These are phyloP conservation scores for Drosophila borborema DNA, from an alignment of 2,888 invertebrate genomes.

Conservation along the genomic window DNA sequence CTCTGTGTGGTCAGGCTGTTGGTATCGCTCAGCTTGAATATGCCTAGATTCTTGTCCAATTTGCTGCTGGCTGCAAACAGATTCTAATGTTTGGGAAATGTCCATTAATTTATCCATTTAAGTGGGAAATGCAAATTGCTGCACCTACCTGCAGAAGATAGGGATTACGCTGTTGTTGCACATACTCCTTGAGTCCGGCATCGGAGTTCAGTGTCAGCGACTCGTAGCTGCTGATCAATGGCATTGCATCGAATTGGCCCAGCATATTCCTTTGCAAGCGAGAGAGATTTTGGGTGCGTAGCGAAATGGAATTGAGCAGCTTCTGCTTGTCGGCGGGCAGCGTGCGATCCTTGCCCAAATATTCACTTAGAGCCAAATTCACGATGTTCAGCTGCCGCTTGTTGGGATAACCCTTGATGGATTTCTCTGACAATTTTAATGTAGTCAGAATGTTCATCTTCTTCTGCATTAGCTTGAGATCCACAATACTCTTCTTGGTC, in stretches of 20 bases:
- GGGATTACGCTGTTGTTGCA: constrained; percentile 89
- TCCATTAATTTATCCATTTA: neutral
- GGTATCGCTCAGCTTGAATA: constrained; percentile 48
- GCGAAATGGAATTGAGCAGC: constrained; percentile 87
- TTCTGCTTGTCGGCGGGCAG: constrained; percentile 87
- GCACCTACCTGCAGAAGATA: constrained; percentile 76
- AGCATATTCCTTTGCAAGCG: constrained; percentile 87
- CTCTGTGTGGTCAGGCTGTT: constrained; percentile 4
- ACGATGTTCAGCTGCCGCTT: constrained; percentile 48
- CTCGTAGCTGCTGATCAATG: constrained; percentile 92
- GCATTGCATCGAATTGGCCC: constrained; percentile 89
- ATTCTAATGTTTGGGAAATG: constrained; percentile 36
- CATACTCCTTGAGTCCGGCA: constrained; percentile 90
- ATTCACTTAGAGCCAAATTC: constrained; percentile 69
- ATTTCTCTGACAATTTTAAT: constrained; percentile 57
- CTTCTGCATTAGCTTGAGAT: constrained; percentile 61
- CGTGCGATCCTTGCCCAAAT: constrained; percentile 79
- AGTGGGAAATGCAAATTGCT: fast-evolving
- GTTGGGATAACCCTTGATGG: constrained; percentile 50
- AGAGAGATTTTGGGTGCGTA: constrained; percentile 88
- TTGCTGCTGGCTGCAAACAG: constrained; percentile 64
- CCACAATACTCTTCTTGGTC: constrained; percentile 55
- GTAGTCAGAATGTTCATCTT: constrained; percentile 60
- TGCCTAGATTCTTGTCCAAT: constrained; percentile 61
- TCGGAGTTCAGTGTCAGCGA: constrained; percentile 87